phyloP scores from a whole-genome alignment of 2,888 invertebrate species.

The Andrena trimmerana region DNA sequence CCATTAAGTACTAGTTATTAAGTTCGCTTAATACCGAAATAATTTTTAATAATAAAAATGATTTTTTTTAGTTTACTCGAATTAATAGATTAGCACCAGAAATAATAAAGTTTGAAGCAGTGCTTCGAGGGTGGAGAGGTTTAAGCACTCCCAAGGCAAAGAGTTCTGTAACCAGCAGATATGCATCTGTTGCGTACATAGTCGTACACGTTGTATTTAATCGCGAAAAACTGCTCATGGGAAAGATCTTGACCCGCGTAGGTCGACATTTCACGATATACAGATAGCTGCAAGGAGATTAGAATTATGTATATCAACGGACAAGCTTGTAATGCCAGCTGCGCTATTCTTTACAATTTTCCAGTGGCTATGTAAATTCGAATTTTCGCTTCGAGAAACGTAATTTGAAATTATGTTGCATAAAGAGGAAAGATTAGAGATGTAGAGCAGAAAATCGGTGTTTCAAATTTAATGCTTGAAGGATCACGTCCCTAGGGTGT shows the following conservation, averaged over 20 bases:
- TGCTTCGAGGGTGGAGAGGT: not conserved
- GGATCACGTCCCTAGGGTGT: not conserved
- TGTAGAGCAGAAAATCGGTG: not conserved
- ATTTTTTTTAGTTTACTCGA: too few species aligned
- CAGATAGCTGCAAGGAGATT: slow-evolving; percentile 44
- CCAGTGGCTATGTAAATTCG: not conserved
- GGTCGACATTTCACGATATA: slow-evolving; percentile 62
- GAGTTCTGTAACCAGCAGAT: not conserved
- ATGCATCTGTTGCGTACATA: not conserved
- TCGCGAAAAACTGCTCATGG: slow-evolving; percentile 38
- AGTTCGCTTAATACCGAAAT: too few species aligned
- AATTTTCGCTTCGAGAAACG: not conserved
- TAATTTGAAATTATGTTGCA: not conserved
- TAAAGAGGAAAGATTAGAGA: not conserved
- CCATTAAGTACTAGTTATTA: too few species aligned
- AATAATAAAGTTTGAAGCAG: too few species aligned
- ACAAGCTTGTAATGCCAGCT: slow-evolving; percentile 11
- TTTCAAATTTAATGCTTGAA: not conserved
- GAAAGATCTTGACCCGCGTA: slow-evolving; percentile 51
- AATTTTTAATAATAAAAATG: too few species aligned
- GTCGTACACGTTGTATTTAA: not conserved
- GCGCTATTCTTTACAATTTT: slow-evolving; percentile 6
- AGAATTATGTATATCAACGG: slow-evolving; percentile 26
- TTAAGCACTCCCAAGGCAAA: not conserved
- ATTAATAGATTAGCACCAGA: too few species aligned